Evolutionary conservation across 2,888 invertebrate species (phyloP), one percentile per base, ranked within the genome.

Genomic region (Cryptosula pallasiana): DNA sequence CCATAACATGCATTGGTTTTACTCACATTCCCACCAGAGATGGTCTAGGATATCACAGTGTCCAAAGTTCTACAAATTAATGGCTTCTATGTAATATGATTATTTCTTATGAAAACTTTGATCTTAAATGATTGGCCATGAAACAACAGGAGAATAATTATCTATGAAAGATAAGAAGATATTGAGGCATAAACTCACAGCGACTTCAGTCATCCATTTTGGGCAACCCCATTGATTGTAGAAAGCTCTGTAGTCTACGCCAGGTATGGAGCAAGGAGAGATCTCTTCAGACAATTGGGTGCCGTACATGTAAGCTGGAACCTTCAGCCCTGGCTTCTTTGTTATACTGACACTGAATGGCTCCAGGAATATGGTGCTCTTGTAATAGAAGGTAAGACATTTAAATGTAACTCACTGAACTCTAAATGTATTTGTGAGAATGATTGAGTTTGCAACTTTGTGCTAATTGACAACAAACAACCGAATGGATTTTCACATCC

Each of bases 281-380:
- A 36, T 23, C 70, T 70, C 45, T 25, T 54, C 55, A n/a, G 70
- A 3, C 9, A 70, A 45, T 32, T 70, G 45, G 2, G 70, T 70
- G 29, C 70, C 70, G 32, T 70, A 70, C 70, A 70, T 70, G 45
- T 70, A 70, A 9, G 70, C 70, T 5, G 70, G 70, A 34, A 70
- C 25, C 9, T 36, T 70, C 2, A 70, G 20, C 2, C 55, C 55
- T 9, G 45, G 36, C 23, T 70, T 9, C 25, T 36, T 70, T 3
- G 5, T 36, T 36, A 70, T 36, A 2, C 29, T 16, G 5, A 54
- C 23, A 32, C 70, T 70, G 36, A 27, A 36, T 9, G 70, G 70
- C 70, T 70, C 70, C 35, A 70, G n/a, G 29, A 70, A 70, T 9
- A 70, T 54, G 23, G 70, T 70, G 27, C 45, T 54, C 70, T 70